Conservation (phyloP, 2,113 vertebrate species). For the Ranitomeya variabilis region DNA sequence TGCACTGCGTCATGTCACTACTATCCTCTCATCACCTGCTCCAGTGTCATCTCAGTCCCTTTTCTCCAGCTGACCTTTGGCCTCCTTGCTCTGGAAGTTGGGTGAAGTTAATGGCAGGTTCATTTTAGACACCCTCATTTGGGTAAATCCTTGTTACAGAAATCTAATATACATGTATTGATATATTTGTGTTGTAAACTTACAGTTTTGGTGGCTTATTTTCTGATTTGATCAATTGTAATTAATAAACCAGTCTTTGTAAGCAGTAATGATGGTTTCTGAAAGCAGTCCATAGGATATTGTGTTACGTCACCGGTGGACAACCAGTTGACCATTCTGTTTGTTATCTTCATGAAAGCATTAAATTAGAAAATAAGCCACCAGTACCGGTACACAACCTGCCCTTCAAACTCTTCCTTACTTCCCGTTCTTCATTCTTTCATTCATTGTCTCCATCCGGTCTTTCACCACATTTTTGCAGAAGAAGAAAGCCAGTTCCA, state of each 20-base stretch:
- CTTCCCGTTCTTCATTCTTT: slow-evolving; percentile 65
- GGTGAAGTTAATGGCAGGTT: slow-evolving; percentile 42
- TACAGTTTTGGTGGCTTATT: background rate
- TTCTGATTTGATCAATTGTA: background rate
- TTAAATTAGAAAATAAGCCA: slow-evolving; percentile 14
- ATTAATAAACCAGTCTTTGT: background rate
- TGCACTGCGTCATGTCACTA: slow-evolving; percentile 71
- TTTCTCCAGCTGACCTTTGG: slow-evolving; percentile 23
- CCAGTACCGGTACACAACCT: slow-evolving; percentile 4
- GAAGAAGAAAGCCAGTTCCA: slow-evolving; percentile 91
- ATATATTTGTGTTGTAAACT: slow-evolving; percentile 17
- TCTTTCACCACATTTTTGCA: slow-evolving; percentile 81
- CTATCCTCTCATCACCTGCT: slow-evolving; percentile 61
- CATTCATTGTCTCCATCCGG: slow-evolving; percentile 79
- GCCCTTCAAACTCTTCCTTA: slow-evolving; percentile 62
- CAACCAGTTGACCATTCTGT: background rate
- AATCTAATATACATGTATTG: slow-evolving; percentile 16
- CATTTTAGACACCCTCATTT: slow-evolving; percentile 56
- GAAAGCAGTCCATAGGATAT: background rate
- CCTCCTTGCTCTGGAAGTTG: slow-evolving; percentile 42
- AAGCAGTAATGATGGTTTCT: background rate
- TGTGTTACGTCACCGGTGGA: background rate
- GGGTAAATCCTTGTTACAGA: slow-evolving; percentile 43
- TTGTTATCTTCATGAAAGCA: background rate
- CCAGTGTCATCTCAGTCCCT: slow-evolving; percentile 18